Base-by-base conservation (phyloP, 92 coral and sea anemone genomes). In the Palythoa caribaeorum region DNA sequence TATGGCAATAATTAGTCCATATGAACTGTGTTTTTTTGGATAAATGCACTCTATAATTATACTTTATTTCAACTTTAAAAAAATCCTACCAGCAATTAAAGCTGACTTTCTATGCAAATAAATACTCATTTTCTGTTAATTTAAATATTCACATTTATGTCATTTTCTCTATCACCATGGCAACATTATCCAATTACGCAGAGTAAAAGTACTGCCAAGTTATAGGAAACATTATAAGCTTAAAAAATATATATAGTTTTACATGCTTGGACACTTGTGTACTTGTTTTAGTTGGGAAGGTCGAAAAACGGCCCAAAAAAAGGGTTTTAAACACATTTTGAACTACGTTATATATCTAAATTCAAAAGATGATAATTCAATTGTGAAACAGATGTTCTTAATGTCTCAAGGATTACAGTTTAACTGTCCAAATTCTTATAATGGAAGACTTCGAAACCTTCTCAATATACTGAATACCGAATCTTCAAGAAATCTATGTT, bases 21-120 rank as follows among this genome's bases (percentile, higher is more conserved):
- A 66, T 66, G 72, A 66, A 66, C 38, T 66, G 72, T 66, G 72
- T 66, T 66, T 66, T 66, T 66, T 66, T n/a, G 6, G 72, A 66
- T 66, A 0, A 13, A 51, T 66, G 72, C 72, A 66, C 72, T n/a
- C 72, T 63, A 66, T 66, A 51, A 51, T 51, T 19, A 66, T 66
- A 66, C 72, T 66, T 66, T 66, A 66, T 20, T 66, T 66, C 4
- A 66, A 66, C 72, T 66, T 66, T 9, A 66, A 66, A 66, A 66
- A 66, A 66, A 51, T 66, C 72, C 38, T 66, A 14, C 38, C 72
- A 66, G 72, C 72, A 66, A 20, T 66, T 66, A 66, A 66, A 20
- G 36, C 72, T 66, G 2, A 66, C 9, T 66, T 66, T 66, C 36
- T 66, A 19, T 28, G 35, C 37, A 20, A 66, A n/a, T 66, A 66